Base-by-base conservation (phyloP, 2,888 invertebrate species). In the Idaea dimidiata region DNA sequence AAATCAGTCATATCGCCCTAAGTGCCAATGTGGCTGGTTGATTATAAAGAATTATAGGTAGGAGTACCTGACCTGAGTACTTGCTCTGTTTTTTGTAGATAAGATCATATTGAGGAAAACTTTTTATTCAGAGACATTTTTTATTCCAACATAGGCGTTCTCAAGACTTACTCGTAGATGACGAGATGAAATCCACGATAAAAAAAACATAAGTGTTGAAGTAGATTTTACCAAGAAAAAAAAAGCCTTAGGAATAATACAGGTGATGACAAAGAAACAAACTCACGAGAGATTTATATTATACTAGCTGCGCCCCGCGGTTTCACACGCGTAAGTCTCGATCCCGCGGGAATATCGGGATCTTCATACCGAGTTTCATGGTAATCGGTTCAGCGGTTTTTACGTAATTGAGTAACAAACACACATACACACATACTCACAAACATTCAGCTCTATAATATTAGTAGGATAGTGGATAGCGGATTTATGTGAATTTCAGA, bases 91-190 rank as follows among this genome's bases (percentile, higher is more conserved):
- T 8, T 8, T 43, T 43, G 43, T 10, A 43, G 43, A 43, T 43
- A 10, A 43, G 43, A 43, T 43, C 14, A 32, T 33, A 60, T 53
- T 59, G 24, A 57, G 53, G 43, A 43, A 43, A 43, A 43, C 8
- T 60, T 64, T 71, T 70, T 73, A 70, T 66, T 57, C 16, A 59
- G 57, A 58, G 62, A 57, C 58, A 43, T 43, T 14, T 43, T 43
- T 43, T 43, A 14, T 1, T 43, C 43, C 10, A 43, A 5, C 43
- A 10, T 43, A 8, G 10, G 33, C 33, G 14, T 7, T 43, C 43
- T 43, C 43, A 10, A 43, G 43, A 24, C 24, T 24, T 24, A 24
- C 24, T 24, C 24, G 24, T 24, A 24, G 24, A 24, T 24, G 24
- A 24, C 24, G 24, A 24, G 24, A 24, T 24, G 43, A 43, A 43